Conservation (phyloP, 2,888 invertebrate genomes). For the Coenonympha glycerion region DNA sequence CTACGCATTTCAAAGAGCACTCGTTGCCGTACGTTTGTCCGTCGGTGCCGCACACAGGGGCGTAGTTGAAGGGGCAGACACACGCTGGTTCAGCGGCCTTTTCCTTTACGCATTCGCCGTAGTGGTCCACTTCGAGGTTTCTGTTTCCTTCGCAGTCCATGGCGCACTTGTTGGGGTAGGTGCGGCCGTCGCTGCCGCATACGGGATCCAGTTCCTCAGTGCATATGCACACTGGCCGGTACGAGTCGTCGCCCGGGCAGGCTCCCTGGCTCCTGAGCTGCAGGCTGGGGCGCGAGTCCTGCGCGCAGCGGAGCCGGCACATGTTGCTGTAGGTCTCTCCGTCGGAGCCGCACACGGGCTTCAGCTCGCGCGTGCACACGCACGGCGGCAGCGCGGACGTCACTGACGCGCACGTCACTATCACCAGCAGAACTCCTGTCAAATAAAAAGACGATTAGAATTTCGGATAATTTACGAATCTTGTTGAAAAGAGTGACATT, state of each 20-base stretch:
- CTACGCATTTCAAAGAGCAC: conserved; percentile 36
- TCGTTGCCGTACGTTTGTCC: conserved; percentile 35
- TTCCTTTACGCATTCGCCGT: neutral
- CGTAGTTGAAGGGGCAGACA: conserved; percentile 9
- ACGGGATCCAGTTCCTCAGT: conserved; percentile 29
- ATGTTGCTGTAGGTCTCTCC: conserved; percentile 35
- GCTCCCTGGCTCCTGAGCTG: neutral
- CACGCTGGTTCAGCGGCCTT: conserved; percentile 2
- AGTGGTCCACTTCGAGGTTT: neutral
- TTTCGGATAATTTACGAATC: too few species aligned
- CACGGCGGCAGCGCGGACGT: too few species aligned
- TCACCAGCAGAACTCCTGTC: too few species aligned
- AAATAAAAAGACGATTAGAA: too few species aligned
- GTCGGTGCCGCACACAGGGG: conserved; percentile 19
- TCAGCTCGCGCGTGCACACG: neutral
- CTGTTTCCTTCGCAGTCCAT: conserved; percentile 29
- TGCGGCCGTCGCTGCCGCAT: conserved; percentile 34
- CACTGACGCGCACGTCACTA: too few species aligned
- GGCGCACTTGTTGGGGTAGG: conserved; percentile 38
- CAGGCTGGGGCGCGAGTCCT: neutral
- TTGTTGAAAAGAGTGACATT: too few species aligned
- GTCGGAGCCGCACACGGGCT: conserved; percentile 76
- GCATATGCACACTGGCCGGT: conserved; percentile 27
- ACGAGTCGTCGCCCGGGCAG: too few species aligned
- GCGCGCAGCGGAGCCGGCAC: conserved; percentile 36